Evolutionary conservation across 2,888 invertebrate species (phyloP).

Genomic region (Apoderus coryli): DNA sequence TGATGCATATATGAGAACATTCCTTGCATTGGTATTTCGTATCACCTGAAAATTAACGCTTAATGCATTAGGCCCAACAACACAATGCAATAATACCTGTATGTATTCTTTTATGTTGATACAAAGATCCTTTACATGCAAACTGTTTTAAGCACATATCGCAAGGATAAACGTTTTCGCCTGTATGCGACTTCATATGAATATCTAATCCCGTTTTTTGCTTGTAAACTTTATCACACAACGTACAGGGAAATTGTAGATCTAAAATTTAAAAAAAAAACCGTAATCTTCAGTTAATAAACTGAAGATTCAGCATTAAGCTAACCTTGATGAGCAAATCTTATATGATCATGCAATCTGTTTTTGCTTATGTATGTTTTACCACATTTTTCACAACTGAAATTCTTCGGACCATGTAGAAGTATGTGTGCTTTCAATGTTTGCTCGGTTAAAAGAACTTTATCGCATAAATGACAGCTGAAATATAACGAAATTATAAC

Average conservation of each 20-base stretch:
- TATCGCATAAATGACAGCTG: conserved; percentile 15
- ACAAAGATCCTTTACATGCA: conserved; percentile 14
- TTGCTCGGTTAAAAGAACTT: conserved; percentile 14
- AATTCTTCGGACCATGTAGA: conserved; percentile 15
- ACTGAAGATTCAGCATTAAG: neutral
- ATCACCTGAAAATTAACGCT: conserved; percentile 12
- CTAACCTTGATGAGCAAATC: conserved; percentile 15
- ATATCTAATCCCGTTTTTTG: conserved; percentile 14
- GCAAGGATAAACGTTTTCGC: conserved; percentile 14
- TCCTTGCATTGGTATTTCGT: conserved; percentile 15
- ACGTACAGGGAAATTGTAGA: conserved; percentile 11
- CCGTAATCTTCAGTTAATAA: too few species aligned
- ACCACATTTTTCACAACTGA: conserved; percentile 17
- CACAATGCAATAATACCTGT: conserved; percentile 10
- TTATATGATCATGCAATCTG: conserved; percentile 14
- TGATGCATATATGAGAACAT: conserved; percentile 15
- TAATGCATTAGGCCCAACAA: neutral
- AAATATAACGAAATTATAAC: too few species aligned
- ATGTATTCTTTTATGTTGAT: conserved; percentile 15
- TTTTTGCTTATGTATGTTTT: conserved; percentile 15
- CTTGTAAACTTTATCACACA: conserved; percentile 15
- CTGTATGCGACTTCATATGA: conserved; percentile 15
- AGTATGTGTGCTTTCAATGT: conserved; percentile 15
- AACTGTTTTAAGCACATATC: conserved; percentile 15
- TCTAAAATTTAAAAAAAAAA: conserved; percentile 12